Base-by-base conservation (phyloP, 2,888 invertebrate genomes). In the Drosophila maculinotata region DNA sequence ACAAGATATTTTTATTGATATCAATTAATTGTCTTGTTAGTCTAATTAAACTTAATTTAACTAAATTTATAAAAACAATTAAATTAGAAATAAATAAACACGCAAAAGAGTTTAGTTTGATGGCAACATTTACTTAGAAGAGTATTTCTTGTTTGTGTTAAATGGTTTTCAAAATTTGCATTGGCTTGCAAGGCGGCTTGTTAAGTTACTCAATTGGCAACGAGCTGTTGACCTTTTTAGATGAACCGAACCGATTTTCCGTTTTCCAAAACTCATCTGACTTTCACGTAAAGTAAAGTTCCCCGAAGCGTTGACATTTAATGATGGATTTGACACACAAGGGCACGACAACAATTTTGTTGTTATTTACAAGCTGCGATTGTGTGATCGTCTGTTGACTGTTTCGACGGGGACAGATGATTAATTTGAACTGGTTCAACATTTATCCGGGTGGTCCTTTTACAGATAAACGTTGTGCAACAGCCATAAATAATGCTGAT, bases 321-420 rank as follows among this genome's bases (percentile, higher is more conserved):
- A 90, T 90, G 89, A 90, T 90, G 87, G 82, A 90, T 90, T 90
- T 90, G 90, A 90, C 90, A 90, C 89, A 89, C 90, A 90, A 90
- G 90, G 89, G 89, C 90, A 88, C 88, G 88, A 89, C 79, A 87
- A 57, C 68, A 49, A 75, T 76, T 79, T 57, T 41, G 45, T 49
- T 76, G 51, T 45, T 45, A 20, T 53, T 56, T 59, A 65, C 35
- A 47, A 36, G 38, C 42, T 51, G 26, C 39, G 56, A 62, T 56
- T 56, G 47, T 39, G 14, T 48, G 48, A 56, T 49, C 68, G 51
- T 52, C 47, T 41, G 33, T 9, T 45, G 56, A 48, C 59, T 38
- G 42, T 49, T 58, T 53, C 38, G 48, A 35, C 31, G 54, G 58
- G 60, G 76, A 74, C 73, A 69, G 76, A 83, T 86, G 83, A 86